A percentile compares a stretch with the other conserved stretches of the same genome.
phyloP scores from a whole-genome alignment of 35 echinoderm and acorn worm genomes.

The Anneissia japonica region DNA sequence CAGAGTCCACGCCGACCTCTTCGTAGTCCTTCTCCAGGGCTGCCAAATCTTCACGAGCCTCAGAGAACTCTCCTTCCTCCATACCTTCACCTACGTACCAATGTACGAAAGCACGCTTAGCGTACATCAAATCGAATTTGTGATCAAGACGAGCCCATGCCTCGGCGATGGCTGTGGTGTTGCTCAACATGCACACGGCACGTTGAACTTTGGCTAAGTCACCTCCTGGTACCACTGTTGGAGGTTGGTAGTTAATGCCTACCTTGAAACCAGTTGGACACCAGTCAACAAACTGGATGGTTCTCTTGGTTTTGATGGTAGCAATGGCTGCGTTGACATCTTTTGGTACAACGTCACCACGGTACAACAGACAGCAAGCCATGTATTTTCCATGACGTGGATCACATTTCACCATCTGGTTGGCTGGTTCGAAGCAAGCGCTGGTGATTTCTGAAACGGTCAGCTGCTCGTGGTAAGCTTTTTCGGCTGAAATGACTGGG shows the following conservation, averaged over 20 bases:
- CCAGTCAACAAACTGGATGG: slow-evolving; percentile 68
- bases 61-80: slow-evolving; percentile 50
- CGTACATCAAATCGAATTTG: slow-evolving; percentile 45
- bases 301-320: slow-evolving; percentile 67
- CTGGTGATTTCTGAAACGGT: slow-evolving; percentile 60
- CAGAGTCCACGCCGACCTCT: slow-evolving; percentile 40
- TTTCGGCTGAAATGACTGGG: slow-evolving; percentile 51
- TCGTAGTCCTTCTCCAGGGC: slow-evolving; percentile 41
- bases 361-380: slow-evolving; percentile 54
- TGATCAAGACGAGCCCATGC: slow-evolving; percentile 44
- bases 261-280: slow-evolving; percentile 46
- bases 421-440: slow-evolving; percentile 59
- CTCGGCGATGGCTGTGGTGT: slow-evolving; percentile 44
- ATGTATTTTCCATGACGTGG: slow-evolving; percentile 71
- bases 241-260: slow-evolving; percentile 35
- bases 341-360: slow-evolving; percentile 67
- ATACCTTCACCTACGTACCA: slow-evolving; percentile 50
- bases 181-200: slow-evolving; percentile 38
- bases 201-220: slow-evolving; percentile 33
- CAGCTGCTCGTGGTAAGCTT: slow-evolving; percentile 46
- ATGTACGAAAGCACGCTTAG: slow-evolving; percentile 44
- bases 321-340: slow-evolving; percentile 74
- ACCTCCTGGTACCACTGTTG: slow-evolving; percentile 23
- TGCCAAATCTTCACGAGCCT: slow-evolving; percentile 43
- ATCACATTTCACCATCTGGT: slow-evolving; percentile 73